Evolutionary conservation across 2,888 invertebrate genomes (phyloP).

Genomic region (Sphaeridia pumilis): DNA sequence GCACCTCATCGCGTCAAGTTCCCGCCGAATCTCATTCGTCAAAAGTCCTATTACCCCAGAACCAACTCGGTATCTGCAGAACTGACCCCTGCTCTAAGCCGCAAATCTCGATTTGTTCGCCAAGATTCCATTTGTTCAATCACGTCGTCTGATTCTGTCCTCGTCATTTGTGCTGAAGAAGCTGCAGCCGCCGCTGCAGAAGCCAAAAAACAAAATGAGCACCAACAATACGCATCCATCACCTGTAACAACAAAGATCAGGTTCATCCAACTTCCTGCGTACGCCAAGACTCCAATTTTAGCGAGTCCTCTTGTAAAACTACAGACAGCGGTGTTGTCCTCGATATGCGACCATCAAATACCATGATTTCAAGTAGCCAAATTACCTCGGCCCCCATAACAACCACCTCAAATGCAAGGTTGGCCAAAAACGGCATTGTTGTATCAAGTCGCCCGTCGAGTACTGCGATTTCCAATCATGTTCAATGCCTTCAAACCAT

Average conservation of each 20-base stretch:
- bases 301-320: conserved; percentile 35
- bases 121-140: conserved; percentile 35
- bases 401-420: too few species aligned
- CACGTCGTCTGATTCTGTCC: conserved; percentile 33
- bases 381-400: too few species aligned
- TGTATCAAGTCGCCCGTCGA: too few species aligned
- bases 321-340: conserved; percentile 36
- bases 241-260: too few species aligned
- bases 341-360: conserved; percentile 31
- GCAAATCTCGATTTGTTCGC: conserved; percentile 30
- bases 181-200: conserved; percentile 14
- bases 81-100: conserved; percentile 20
- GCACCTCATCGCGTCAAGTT: conserved; percentile 35
- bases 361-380: neutral
- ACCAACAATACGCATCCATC: neutral
- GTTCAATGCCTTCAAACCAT: too few species aligned
- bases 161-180: conserved; percentile 35
- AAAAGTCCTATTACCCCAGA: conserved; percentile 27
- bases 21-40: conserved; percentile 32
- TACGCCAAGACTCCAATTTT: conserved; percentile 36
- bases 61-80: conserved; percentile 4
- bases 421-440: too few species aligned
- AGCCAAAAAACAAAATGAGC: neutral
- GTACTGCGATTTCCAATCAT: too few species aligned
- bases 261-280: conserved; percentile 12